phyloP scores from a whole-genome alignment of 2,797 vertebrate genomes.

The Danio kyathit region DNA sequence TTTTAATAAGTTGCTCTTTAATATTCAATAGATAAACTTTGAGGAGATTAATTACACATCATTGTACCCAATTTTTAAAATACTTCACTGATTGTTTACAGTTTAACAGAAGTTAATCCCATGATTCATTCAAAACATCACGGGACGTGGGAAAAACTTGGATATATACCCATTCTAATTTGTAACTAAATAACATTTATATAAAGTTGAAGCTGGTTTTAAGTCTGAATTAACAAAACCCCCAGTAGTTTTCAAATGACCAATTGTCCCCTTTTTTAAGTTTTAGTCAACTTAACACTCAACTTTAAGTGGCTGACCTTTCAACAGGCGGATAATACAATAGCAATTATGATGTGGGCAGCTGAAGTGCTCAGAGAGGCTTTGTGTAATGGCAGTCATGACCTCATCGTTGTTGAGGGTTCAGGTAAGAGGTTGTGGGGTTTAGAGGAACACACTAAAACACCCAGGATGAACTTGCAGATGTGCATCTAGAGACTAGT shows the following conservation, averaged over 20 bases:
- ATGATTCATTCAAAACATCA: no score
- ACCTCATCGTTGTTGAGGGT: constrained; percentile 55
- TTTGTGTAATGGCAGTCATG: constrained; percentile 55
- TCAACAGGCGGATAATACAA: constrained; percentile 61
- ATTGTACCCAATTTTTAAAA: no score
- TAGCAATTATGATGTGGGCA: constrained; percentile 59
- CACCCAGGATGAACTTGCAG: constrained; percentile 19
- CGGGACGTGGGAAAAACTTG: no score
- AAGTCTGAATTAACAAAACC: background rate
- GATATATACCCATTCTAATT: background rate
- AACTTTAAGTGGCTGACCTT: constrained; percentile 59
- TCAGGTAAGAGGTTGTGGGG: constrained; percentile 38
- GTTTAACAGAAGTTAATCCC: no score
- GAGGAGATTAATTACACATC: no score
- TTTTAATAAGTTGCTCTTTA: no score
- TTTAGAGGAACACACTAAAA: constrained; percentile 43
- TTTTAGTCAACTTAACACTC: constrained; percentile 58
- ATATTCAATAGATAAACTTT: no score
- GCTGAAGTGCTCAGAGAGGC: constrained; percentile 54
- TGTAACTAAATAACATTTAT: background rate
- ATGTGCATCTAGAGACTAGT: constrained; percentile 5
- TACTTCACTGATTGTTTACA: no score
- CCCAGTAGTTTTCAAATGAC: background rate
- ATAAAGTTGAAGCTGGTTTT: background rate
- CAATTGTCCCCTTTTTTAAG: constrained; percentile 20